phyloP scores from a whole-genome alignment of 2,113 vertebrate genomes.

The Illadopsis cleaveri region DNA sequence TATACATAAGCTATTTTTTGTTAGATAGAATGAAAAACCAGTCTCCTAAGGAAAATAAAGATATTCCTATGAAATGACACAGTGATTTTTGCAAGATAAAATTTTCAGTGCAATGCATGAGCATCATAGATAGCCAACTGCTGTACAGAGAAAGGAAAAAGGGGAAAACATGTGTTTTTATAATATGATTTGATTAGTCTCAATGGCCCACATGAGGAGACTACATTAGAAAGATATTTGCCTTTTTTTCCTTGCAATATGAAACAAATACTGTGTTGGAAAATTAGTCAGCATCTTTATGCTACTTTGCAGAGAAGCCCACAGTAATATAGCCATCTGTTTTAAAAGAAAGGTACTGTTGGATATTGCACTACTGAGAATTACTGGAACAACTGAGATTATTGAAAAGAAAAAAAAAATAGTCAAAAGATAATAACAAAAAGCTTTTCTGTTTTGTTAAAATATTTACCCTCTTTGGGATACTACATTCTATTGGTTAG shows the following conservation, averaged over 20 bases:
- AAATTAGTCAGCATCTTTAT: neutral
- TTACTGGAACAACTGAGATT: neutral
- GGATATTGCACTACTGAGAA: neutral
- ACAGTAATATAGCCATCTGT: neutral
- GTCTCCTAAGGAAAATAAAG: neutral
- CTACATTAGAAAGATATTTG: neutral
- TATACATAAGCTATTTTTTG: neutral
- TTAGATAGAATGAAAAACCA: neutral
- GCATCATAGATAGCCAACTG: neutral
- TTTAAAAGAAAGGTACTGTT: conserved; percentile 25
- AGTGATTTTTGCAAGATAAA: neutral
- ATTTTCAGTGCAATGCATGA: neutral
- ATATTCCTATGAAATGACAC: neutral
- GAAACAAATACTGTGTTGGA: neutral
- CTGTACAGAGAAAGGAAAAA: neutral
- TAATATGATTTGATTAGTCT: neutral
- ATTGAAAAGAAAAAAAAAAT: neutral
- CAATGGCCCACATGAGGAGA: neutral
- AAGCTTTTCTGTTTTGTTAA: neutral
- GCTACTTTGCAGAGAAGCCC: neutral
- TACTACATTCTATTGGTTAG: neutral
- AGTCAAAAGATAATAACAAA: neutral
- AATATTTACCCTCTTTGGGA: neutral
- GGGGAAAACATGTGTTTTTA: fast-evolving
- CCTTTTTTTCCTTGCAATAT: neutral